Evolutionary conservation across 1,140 invertebrate genomes (phyloP).

Genomic region (Bilobella aurantiaca): DNA sequence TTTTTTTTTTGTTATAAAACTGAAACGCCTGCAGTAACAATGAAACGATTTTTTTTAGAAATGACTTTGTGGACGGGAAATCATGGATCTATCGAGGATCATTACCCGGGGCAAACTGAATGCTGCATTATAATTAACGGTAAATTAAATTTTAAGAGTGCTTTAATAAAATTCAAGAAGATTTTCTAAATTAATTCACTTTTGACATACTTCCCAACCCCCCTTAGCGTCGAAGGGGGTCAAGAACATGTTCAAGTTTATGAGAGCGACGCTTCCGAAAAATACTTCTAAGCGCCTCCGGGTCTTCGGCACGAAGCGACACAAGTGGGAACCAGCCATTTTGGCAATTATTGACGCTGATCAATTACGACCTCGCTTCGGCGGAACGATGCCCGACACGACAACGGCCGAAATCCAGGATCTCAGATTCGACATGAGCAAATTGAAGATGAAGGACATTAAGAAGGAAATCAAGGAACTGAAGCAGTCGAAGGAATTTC

Average conservation of each 20-base stretch:
- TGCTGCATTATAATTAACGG: background rate
- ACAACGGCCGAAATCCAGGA: background rate
- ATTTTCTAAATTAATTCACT: slow-evolving; percentile 8
- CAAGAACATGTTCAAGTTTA: background rate
- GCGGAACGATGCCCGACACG: background rate
- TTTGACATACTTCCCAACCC: no score
- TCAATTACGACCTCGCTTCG: slow-evolving; percentile 5
- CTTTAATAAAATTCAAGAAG: background rate
- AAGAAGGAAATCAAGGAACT: background rate
- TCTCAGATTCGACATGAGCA: background rate
- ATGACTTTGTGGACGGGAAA: background rate
- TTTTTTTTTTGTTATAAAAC: no score
- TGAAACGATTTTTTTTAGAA: background rate
- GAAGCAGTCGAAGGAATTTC: background rate
- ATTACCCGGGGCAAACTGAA: slow-evolving; percentile 5
- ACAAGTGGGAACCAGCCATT: slow-evolving; percentile 9
- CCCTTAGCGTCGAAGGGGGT: slow-evolving; percentile 6
- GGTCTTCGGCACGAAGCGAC: background rate
- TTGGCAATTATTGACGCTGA: background rate
- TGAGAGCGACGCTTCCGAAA: background rate
- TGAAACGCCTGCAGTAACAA: no score
- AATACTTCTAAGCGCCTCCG: background rate
- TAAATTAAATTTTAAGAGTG: background rate
- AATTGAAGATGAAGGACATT: background rate
- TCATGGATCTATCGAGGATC: background rate